Conservation (phyloP, 2,797 vertebrate genomes). For the Alcedo atthis region DNA sequence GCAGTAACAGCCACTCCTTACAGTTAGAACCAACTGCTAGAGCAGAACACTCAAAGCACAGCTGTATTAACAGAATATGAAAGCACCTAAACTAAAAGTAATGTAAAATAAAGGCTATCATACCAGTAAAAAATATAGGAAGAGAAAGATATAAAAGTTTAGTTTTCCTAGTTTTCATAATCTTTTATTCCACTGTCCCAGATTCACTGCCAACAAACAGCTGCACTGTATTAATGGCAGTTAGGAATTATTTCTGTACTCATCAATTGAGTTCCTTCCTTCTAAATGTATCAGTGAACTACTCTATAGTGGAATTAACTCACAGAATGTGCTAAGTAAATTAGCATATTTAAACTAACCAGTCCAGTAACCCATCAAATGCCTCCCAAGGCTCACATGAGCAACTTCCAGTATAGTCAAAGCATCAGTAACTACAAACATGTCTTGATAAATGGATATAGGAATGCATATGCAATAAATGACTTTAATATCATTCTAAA, state of each 20-base stretch:
- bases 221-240: neutral
- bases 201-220: neutral
- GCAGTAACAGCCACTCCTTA: neutral
- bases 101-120: neutral
- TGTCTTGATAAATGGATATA: neutral
- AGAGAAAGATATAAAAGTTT: neutral
- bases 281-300: accelerated
- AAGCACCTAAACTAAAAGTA: neutral
- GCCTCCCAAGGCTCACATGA: neutral
- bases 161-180: neutral
- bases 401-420: neutral
- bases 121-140: neutral
- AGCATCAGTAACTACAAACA: neutral
- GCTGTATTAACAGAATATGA: neutral
- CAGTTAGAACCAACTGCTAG: neutral
- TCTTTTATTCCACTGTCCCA: neutral
- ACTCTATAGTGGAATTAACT: neutral
- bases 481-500: neutral
- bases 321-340: neutral
- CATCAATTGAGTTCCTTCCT: neutral
- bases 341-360: neutral
- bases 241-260: neutral
- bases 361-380: neutral
- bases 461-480: neutral
- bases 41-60: neutral